These are phyloP conservation scores for Siniperca obscura DNA, from an alignment of 2,797 vertebrate species.

Conservation along the genomic window DNA sequence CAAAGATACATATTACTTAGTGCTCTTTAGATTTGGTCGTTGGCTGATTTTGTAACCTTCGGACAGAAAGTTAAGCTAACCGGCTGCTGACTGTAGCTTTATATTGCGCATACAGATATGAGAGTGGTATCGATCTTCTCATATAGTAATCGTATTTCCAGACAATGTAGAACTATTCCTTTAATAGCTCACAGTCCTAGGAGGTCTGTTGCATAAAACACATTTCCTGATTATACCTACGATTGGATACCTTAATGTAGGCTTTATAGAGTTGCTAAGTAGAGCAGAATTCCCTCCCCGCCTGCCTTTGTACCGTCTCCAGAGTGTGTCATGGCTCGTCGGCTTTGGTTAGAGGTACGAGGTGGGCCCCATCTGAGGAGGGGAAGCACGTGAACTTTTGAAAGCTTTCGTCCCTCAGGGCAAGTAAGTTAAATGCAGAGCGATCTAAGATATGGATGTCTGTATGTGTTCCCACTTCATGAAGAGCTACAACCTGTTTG, in stretches of 20 bases:
- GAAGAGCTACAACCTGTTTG: conserved; percentile 30
- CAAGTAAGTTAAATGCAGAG: conserved; percentile 35
- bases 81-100: neutral
- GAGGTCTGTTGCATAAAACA: conserved; percentile 7
- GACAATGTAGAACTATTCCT: neutral
- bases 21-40: neutral
- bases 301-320: conserved; percentile 33
- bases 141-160: neutral
- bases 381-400: conserved; percentile 48
- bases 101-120: neutral
- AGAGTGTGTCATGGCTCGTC: conserved; percentile 37
- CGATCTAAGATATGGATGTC: conserved; percentile 39
- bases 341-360: conserved; percentile 44
- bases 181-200: neutral
- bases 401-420: conserved; percentile 54
- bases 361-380: conserved; percentile 53
- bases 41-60: neutral
- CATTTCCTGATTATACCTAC: conserved; percentile 15
- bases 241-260: conserved; percentile 20
- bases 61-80: neutral
- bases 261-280: conserved; percentile 20
- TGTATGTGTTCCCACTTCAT: conserved; percentile 20
- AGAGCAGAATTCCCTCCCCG: conserved; percentile 38
- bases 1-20: neutral
- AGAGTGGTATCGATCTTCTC: neutral